Base-by-base conservation (phyloP, 2,797 vertebrate genomes). In the Pteronotus mesoamericanus region DNA sequence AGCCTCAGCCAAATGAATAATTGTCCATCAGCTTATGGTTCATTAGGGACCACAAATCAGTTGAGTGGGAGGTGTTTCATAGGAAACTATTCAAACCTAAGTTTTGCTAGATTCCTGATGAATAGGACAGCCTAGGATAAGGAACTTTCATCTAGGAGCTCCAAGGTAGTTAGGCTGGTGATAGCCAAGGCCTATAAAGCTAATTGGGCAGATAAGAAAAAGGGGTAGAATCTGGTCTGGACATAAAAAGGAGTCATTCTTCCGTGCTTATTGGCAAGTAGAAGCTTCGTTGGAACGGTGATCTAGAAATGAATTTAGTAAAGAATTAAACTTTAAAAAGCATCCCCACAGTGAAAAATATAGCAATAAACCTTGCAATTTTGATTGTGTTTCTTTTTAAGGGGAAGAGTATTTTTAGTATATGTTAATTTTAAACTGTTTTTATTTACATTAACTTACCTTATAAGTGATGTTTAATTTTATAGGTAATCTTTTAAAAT, bases 21-120 rank as follows among this genome's bases (percentile, higher is more conserved):
- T 98, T 98, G 98, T 98, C 97, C 97, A 98, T 98, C 98, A 98
- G 98, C 96, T 96, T 97, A 96, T 97, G 98, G 98, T 98, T 98
- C 98, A 98, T 98, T 98, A 98, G 98, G 98, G 98, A 98, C 98
- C 98, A 98, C 98, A 98, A 98, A 98, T 98, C 98, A 98, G 98
- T 98, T 98, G 98, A 98, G 98, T 98, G 97, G 98, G 98, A 98
- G 98, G 98, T 97, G 95, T 98, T 89, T 96, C 97, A 75, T 98
- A 97, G 98, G 97, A 98, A 98, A 98, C 98, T 98, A 97, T 93
- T 98, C 98, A 98, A 98, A 98, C 98, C 96, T 98, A 98, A 97
- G 94, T 98, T 97, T 98, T 94, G 95, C 98, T 98, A 95, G 95
- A 97, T 98, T 98, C 96, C 96, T 98, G 98, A 99, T 98, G 98